Evolutionary conservation across 2,113 vertebrate genomes (phyloP).

Genomic region (Odontophorus gujanensis): DNA sequence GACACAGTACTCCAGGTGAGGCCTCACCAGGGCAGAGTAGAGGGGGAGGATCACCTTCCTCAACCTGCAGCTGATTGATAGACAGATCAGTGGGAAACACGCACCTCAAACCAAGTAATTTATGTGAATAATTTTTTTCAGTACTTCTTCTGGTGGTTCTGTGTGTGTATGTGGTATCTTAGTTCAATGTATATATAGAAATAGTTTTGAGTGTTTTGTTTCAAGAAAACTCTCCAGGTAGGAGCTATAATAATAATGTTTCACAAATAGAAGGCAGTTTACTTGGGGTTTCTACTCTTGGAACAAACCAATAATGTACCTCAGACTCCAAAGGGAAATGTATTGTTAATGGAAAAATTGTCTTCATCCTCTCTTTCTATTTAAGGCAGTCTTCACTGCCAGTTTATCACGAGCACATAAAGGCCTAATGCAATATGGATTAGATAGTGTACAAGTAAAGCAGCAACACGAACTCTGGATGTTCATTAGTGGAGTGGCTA

Average conservation of each 20-base stretch:
- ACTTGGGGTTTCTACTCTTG: slow-evolving; percentile 30
- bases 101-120: background rate
- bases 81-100: background rate
- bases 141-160: background rate
- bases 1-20: too few relatives aligned
- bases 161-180: background rate
- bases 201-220: slow-evolving; percentile 49
- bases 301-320: slow-evolving; percentile 67
- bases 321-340: slow-evolving; percentile 75
- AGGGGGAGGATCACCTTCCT: too few relatives aligned
- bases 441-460: slow-evolving; percentile 23
- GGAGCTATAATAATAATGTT: slow-evolving; percentile 61
- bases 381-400: slow-evolving; percentile 65
- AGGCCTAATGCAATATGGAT: slow-evolving; percentile 63
- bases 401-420: slow-evolving; percentile 70
- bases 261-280: slow-evolving; percentile 65
- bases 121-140: background rate
- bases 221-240: slow-evolving; percentile 43
- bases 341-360: slow-evolving; percentile 76
- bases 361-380: slow-evolving; percentile 72
- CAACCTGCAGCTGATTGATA: background rate
- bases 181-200: slow-evolving; percentile 23
- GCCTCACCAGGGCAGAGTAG: too few relatives aligned
- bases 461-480: slow-evolving; percentile 53
- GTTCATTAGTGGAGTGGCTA: slow-evolving; percentile 22